Evolutionary conservation across 2,888 invertebrate genomes (phyloP), one percentile per base, ranked within the genome.

Genomic region (Tubulanus polymorphus): DNA sequence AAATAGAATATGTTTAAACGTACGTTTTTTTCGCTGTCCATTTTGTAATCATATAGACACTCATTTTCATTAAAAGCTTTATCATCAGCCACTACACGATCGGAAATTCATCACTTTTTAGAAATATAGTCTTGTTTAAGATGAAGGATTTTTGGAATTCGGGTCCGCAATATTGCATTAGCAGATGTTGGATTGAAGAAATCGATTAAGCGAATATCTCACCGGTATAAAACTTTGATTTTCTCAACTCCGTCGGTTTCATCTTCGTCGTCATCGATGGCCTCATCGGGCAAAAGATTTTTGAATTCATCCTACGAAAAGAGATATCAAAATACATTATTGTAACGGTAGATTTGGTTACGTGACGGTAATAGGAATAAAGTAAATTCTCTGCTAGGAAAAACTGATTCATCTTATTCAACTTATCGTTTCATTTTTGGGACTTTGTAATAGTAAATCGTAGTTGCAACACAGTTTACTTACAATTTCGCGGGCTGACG

Each of bases 291-390:
- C 51, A 69, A 56, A n/a, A 46, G 37, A 20, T 57, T 56, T 51
- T 61, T 65, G 53, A 65, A 67, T 15, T 47, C 52, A 52, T 67
- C 62, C 68, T 70, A 56, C n/a, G 61, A 27, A 27, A 25, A 49
- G 27, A 53, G 10, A 15, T 28, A 6, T 2, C 27, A 18, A 23
- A 12, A 3, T 27, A 41, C 18, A 41, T 8, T 41, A 41, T 5
- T 5, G 6, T 41, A 15, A 5, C 41, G 41, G 6, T 41, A 3
- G 15, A 8, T 15, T 8, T 41, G 41, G 41, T 8, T 15, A 15
- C 18, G 41, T 3, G 41, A 5, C 6, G 6, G 6, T 23, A 8
- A 8, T 3, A 8, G 6, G 6, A 15, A 3, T 3, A 41, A 41
- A 15, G 5, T 23, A 41, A 8, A 8, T 41, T 15, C 15, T 41